Conservation (phyloP, 2,888 invertebrate genomes). For the Tetranychus piercei region DNA sequence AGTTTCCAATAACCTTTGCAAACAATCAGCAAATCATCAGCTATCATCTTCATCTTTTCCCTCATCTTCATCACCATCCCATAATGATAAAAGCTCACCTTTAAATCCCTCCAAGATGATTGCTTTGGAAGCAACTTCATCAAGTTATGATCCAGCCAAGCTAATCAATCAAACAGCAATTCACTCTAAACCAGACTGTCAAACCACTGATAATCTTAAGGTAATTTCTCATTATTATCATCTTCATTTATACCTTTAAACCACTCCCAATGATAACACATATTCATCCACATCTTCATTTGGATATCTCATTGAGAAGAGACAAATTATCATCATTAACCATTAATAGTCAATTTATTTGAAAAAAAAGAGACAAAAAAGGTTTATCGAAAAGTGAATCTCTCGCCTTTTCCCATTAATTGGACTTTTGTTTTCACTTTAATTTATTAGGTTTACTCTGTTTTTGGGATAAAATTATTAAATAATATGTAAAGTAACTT, state of each 20-base stretch:
- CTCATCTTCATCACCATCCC: constrained; percentile 15
- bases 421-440: no score
- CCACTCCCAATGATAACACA: not conserved
- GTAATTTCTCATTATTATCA: not conserved
- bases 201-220: not conserved
- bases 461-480: no score
- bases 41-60: not conserved
- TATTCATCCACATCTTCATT: no score
- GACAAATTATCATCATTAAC: no score
- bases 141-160: not conserved
- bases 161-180: not conserved
- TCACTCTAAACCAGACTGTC: not conserved
- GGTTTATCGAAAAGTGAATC: no score
- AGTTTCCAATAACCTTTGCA: constrained; percentile 30
- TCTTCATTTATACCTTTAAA: not conserved
- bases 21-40: constrained; percentile 16
- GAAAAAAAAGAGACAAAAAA: no score
- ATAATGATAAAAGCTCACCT: constrained; percentile 8
- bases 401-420: no score
- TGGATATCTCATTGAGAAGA: no score
- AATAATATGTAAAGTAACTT: no score
- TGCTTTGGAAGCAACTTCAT: not conserved
- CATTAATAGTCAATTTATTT: no score
- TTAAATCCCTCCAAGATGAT: constrained; percentile 4
- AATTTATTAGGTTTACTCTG: no score